Evolutionary conservation across 1,140 invertebrate species (phyloP).

Genomic region (Cydia strobilella): DNA sequence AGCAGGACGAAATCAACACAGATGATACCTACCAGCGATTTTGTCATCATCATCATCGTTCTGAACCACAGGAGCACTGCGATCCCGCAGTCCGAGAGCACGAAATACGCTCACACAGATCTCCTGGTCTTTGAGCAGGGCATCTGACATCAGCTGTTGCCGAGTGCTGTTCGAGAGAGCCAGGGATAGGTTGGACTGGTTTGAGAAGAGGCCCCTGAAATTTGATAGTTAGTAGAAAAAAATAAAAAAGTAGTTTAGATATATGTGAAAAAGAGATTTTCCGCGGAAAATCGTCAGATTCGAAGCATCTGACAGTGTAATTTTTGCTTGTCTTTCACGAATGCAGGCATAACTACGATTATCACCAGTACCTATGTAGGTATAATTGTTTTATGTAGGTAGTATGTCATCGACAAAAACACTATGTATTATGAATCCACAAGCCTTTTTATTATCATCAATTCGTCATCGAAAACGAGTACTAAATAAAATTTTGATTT

Average conservation of each 20-base stretch:
- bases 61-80: constrained; percentile 45
- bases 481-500: too few species aligned
- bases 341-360: too few species aligned
- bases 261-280: not conserved
- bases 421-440: too few species aligned
- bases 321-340: too few species aligned
- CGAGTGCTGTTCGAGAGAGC: constrained; percentile 45
- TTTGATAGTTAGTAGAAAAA: not conserved
- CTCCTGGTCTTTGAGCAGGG: constrained; percentile 58
- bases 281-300: too few species aligned
- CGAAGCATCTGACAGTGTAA: too few species aligned
- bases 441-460: too few species aligned
- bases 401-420: too few species aligned
- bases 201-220: constrained; percentile 56
- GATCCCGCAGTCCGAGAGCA: constrained; percentile 64
- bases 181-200: constrained; percentile 46
- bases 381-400: too few species aligned
- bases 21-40: constrained; percentile 56
- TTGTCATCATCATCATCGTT: constrained; percentile 48
- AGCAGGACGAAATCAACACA: not conserved
- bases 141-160: constrained; percentile 51
- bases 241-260: not conserved
- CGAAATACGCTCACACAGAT: constrained; percentile 56
- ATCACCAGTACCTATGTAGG: too few species aligned
- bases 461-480: too few species aligned